Conservation (phyloP, 2,113 vertebrate species). For the Thalassarche chlororhynchos region DNA sequence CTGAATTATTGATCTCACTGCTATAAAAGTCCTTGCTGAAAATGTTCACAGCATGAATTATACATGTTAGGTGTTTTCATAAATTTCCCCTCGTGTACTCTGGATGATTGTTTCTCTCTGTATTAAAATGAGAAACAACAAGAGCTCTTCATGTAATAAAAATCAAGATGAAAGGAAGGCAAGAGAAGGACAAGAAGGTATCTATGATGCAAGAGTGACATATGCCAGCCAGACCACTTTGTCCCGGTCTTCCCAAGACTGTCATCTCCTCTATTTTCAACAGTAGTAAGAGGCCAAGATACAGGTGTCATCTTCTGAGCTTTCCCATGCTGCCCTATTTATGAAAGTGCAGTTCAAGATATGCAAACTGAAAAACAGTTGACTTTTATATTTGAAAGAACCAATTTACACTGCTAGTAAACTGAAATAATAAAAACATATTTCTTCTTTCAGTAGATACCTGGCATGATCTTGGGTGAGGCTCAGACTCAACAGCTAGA, state of each 20-base stretch:
- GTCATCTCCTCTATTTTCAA: not conserved
- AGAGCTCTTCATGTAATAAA: not conserved
- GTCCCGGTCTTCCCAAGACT: not conserved
- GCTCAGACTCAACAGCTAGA: not conserved
- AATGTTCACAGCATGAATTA: conserved; percentile 1
- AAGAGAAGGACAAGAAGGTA: not conserved
- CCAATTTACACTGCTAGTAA: not conserved
- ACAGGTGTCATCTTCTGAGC: not conserved
- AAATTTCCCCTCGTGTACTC: not conserved
- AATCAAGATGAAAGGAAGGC: not conserved
- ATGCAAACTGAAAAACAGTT: not conserved
- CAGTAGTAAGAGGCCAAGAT: not conserved
- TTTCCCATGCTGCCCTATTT: not conserved
- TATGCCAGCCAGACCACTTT: not conserved
- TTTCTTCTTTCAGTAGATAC: not conserved
- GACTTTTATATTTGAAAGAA: not conserved
- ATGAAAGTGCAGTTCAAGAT: not conserved
- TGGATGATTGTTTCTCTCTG: not conserved
- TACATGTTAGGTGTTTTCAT: not conserved
- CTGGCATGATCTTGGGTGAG: not conserved
- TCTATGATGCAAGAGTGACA: not conserved
- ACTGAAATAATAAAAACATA: not conserved
- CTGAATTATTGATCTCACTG: conserved; percentile 7
- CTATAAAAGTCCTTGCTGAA: not conserved
- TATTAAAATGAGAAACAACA: not conserved